A percentile compares a stretch with the other conserved stretches of the same genome.
Evolutionary conservation across 2,888 invertebrate species (phyloP).

Genomic region (Teinopalpus imperialis): DNA sequence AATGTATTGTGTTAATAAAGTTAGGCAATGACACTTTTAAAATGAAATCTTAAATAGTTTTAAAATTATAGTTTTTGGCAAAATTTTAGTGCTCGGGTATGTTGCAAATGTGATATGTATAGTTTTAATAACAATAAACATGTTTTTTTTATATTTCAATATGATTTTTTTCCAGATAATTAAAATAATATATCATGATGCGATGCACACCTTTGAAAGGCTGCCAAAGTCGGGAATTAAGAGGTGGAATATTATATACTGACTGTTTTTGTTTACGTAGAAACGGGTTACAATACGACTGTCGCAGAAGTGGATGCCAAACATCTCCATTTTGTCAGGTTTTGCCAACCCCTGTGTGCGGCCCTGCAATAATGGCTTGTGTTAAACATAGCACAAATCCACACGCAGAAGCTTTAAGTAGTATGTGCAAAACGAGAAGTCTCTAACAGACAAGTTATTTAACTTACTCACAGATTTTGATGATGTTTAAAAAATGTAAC

Average conservation of each 20-base stretch:
- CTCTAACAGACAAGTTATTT: too few species aligned
- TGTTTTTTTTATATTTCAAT: too few species aligned
- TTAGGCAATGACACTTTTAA: neutral
- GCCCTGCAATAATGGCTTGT: constrained; percentile 59
- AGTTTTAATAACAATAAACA: too few species aligned
- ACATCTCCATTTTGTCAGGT: constrained; percentile 54
- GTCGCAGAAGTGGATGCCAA: constrained; percentile 75
- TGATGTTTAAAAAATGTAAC: too few species aligned
- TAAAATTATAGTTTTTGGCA: neutral
- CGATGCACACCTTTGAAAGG: constrained; percentile 27
- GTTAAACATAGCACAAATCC: constrained; percentile 56
- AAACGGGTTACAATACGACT: constrained; percentile 82
- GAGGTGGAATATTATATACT: constrained; percentile 72
- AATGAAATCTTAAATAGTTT: too few species aligned
- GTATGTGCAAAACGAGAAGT: constrained; percentile 50
- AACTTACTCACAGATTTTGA: too few species aligned
- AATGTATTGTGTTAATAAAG: constrained; percentile 1
- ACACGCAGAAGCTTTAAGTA: constrained; percentile 56
- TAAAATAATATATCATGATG: constrained; percentile 16
- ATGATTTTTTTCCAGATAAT: too few species aligned
- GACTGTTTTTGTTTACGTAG: constrained; percentile 80
- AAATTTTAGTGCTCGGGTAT: constrained; percentile 14
- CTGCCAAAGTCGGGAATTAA: constrained; percentile 71
- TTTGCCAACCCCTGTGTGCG: constrained; percentile 58
- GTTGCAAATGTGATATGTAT: neutral